Percentiles rank a stretch among this genome's conserved stretches.
Conservation (phyloP, 2,888 invertebrate species). For the Drosophila prolongata region DNA sequence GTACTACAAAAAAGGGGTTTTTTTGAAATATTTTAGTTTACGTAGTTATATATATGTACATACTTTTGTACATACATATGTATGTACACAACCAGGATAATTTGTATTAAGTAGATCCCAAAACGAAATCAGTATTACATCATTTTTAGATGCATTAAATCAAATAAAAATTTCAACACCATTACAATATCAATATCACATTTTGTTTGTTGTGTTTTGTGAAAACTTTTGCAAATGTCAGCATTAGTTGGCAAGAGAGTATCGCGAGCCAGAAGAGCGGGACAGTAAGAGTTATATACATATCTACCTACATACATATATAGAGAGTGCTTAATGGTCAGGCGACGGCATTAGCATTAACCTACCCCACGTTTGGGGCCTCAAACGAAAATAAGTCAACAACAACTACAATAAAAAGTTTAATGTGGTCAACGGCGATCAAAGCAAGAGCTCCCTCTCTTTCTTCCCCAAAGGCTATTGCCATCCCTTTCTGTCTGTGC, state of each 20-base stretch:
- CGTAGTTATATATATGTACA: too few relatives aligned
- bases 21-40: too few relatives aligned
- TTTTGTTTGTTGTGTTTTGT: conserved; percentile 21
- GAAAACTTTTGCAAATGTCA: conserved; percentile 39
- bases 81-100: too few relatives aligned
- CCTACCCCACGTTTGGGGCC: conserved; percentile 65
- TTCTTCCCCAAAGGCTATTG: background rate
- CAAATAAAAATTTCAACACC: conserved; percentile 2
- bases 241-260: conserved; percentile 36
- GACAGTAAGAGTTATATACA: conserved; percentile 3
- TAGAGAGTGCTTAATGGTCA: conserved; percentile 36
- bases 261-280: conserved; percentile 2
- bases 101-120: too few relatives aligned
- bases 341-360: conserved; percentile 60
- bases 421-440: conserved; percentile 46
- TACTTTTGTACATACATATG: too few relatives aligned
- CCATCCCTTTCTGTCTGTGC: conserved; percentile 16
- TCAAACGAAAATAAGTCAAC: conserved; percentile 29
- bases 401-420: conserved; percentile 30
- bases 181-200: conserved; percentile 12
- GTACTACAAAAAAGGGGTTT: too few relatives aligned
- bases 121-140: conserved; percentile 4
- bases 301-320: background rate
- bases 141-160: conserved; percentile 5
- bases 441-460: conserved; percentile 9